Evolutionary conservation across 2,797 vertebrate genomes (phyloP).

Genomic region (Heteromormyrus szaboi): DNA sequence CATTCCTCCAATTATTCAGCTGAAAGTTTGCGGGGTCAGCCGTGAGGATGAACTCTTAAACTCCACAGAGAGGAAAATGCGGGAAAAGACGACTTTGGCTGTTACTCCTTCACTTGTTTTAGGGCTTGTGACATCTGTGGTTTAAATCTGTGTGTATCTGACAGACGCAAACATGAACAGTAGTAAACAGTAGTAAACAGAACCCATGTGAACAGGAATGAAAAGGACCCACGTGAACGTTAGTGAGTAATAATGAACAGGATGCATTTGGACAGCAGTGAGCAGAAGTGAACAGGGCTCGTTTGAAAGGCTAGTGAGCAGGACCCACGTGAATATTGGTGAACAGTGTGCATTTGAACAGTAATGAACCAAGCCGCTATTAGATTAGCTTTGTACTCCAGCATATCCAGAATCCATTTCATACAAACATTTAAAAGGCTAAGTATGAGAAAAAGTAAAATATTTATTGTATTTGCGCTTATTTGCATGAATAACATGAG

Average conservation of each 20-base stretch:
- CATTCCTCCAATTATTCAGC: constrained; percentile 34
- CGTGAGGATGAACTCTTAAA: constrained; percentile 24
- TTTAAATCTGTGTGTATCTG: constrained; percentile 19
- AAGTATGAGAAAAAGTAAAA: background rate
- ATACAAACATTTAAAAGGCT: background rate
- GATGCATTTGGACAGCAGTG: background rate
- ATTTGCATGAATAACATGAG: background rate
- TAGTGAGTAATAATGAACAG: background rate
- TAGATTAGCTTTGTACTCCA: background rate
- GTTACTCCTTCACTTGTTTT: constrained; percentile 8
- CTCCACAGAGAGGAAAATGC: background rate
- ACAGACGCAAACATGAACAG: background rate
- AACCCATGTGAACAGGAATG: background rate
- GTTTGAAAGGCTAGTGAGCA: background rate
- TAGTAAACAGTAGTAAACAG: background rate
- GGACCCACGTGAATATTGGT: background rate
- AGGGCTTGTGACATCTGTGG: constrained; percentile 20
- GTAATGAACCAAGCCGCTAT: background rate
- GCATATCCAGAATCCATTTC: background rate
- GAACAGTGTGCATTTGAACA: background rate
- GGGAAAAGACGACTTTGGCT: constrained; percentile 8
- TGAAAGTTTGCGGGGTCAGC: constrained; percentile 29
- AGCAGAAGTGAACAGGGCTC: background rate
- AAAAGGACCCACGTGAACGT: background rate
- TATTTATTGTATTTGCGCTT: background rate